Evolutionary conservation across 2,113 vertebrate species (phyloP), one percentile per base, ranked within the genome.

Genomic region (Galeopterus variegatus): DNA sequence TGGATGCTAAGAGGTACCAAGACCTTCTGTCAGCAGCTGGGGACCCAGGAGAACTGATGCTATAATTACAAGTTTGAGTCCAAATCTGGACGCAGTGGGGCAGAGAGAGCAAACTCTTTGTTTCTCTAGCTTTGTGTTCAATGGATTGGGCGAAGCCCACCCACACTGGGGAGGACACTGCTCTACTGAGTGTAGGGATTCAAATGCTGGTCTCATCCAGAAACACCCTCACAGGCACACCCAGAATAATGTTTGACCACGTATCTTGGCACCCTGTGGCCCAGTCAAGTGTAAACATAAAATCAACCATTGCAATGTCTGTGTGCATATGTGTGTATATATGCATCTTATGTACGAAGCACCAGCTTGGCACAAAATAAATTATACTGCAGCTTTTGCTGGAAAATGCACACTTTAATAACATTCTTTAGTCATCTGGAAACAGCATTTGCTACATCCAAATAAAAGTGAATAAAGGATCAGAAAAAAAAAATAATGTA

Each of bases 141-240:
- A 1, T 6, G 6, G 24, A 11, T 41, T 14, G 3, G 75, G 33
- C 0, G 17, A 41, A 15, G 33, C 33, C 24, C 75, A 17, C 60
- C 41, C 41, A 3, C 48, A 0, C 12, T 31, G 48, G 24, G 33
- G 48, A 65, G 26, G 15, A 58, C 45, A 0, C 0, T 31, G 33
- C 41, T 73, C 62, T 11, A 36, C 54, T 23, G 31, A 23, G 21
- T 15, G 6, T 8, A n/a, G 23, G 3, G 10, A 15, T 11, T 28
- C 23, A 21, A 14, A 15, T 36, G 54, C 17, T 7, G 19, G 15
- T 21, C 36, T 72, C 41, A 36, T 3, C 77, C 50, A 45, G n/a
- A 69, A 52, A 67, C 50, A 31, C 26, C 21, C 15, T 70, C 9
- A 12, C 41, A 91, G 18, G 70, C 9, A 19, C 28, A 9, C 1